Percentiles rank a stretch among this genome's conserved stretches.
phyloP scores from a whole-genome alignment of 2,113 vertebrate species.

The Triplophysa tibetana region DNA sequence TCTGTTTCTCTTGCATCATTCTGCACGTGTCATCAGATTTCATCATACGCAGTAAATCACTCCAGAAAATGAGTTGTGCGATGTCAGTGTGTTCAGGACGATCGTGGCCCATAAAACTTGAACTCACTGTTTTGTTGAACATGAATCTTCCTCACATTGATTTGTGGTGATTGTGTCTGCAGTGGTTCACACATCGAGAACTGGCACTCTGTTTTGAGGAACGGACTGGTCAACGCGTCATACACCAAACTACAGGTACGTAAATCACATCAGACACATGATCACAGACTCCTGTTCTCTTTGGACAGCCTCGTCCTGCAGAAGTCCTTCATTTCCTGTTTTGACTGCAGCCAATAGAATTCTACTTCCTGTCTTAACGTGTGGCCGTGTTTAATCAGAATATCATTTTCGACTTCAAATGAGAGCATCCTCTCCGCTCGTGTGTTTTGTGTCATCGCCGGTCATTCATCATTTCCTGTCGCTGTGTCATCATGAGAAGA shows the following conservation, averaged over 20 bases:
- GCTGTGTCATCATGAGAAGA: too few relatives aligned
- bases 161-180: slow-evolving; percentile 51
- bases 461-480: too few relatives aligned
- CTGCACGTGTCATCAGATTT: not conserved
- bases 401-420: too few relatives aligned
- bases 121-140: not conserved
- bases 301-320: slow-evolving; percentile 62
- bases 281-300: slow-evolving; percentile 58
- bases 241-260: slow-evolving; percentile 99
- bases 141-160: not conserved
- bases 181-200: slow-evolving; percentile 99
- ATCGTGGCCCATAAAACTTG: too few relatives aligned
- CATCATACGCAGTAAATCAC: not conserved
- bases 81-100: too few relatives aligned
- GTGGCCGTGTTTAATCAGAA: not conserved
- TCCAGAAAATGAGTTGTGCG: too few relatives aligned
- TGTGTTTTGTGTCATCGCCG: too few relatives aligned
- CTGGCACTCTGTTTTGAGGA: slow-evolving; percentile 99
- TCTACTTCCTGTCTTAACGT: slow-evolving; percentile 52
- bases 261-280: slow-evolving; percentile 59
- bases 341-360: slow-evolving; percentile 57
- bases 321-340: slow-evolving; percentile 9
- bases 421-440: too few relatives aligned
- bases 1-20: not conserved
- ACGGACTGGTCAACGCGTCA: slow-evolving; percentile 98